These are phyloP conservation scores for Nothocercus nigrocapillus DNA, from an alignment of 2,113 vertebrate species.

Conservation along the genomic window DNA sequence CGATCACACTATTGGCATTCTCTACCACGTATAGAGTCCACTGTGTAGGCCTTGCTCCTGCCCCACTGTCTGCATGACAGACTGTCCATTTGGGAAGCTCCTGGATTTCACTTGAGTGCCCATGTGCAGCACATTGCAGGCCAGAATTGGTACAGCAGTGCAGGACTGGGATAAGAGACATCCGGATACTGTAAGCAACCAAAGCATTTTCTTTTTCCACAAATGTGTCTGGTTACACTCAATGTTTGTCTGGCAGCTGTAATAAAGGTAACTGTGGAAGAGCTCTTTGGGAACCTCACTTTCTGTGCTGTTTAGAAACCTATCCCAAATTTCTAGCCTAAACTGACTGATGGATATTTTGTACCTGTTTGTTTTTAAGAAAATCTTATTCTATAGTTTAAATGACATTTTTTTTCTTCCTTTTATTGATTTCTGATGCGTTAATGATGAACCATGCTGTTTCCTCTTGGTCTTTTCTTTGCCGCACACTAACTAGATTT, in stretches of 20 bases:
- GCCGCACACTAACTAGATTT: neutral
- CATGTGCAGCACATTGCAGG: neutral
- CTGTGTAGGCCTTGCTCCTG: neutral
- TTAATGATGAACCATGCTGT: neutral
- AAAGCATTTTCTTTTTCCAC: neutral
- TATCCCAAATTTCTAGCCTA: neutral
- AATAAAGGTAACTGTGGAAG: neutral
- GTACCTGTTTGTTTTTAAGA: neutral
- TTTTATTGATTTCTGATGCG: fast-evolving
- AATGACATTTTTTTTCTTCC: neutral
- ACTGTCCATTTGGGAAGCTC: fast-evolving
- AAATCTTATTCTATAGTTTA: neutral
- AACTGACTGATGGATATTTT: neutral
- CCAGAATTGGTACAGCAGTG: neutral
- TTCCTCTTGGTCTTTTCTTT: neutral
- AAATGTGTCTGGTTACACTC: fast-evolving
- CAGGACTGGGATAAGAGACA: neutral
- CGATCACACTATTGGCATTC: fast-evolving
- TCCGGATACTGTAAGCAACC: neutral
- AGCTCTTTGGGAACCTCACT: neutral
- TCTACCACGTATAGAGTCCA: neutral
- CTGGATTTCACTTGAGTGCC: neutral
- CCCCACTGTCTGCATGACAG: fast-evolving
- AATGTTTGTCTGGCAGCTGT: neutral
- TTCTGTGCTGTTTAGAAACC: neutral